Percentiles rank a stretch among this genome's conserved stretches.
Evolutionary conservation across 2,797 vertebrate species (phyloP).

Genomic region (Peromyscus attwateri): DNA sequence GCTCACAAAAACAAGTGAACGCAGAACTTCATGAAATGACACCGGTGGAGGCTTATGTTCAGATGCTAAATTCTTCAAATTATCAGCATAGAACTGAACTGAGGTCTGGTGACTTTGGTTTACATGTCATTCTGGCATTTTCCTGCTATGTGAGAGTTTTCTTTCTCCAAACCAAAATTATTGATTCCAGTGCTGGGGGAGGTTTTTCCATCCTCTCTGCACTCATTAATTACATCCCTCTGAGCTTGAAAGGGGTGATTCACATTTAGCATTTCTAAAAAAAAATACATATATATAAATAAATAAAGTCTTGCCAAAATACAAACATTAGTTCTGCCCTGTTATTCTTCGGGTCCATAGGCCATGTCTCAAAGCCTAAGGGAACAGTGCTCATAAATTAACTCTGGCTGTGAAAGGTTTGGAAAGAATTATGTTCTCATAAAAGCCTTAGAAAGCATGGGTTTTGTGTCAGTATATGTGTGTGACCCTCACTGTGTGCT

Average conservation of each 20-base stretch:
- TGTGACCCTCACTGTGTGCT: constrained; percentile 78
- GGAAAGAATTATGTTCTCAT: constrained; percentile 79
- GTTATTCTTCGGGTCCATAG: constrained; percentile 80
- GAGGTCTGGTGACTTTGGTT: not conserved
- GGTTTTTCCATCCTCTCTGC: constrained; percentile 57
- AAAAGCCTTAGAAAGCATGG: constrained; percentile 78
- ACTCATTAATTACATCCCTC: constrained; percentile 81
- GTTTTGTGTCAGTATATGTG: constrained; percentile 75
- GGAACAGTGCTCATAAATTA: constrained; percentile 82
- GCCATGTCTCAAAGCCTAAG: constrained; percentile 77
- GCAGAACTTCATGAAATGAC: not conserved
- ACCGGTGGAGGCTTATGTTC: not conserved
- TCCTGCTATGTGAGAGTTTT: constrained; percentile 35
- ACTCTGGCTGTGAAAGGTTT: constrained; percentile 78
- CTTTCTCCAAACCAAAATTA: constrained; percentile 58
- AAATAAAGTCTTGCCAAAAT: constrained; percentile 82
- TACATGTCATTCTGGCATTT: constrained; percentile 39
- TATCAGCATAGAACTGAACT: not conserved
- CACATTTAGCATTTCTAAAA: constrained; percentile 75
- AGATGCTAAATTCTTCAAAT: not conserved
- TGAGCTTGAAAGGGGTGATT: constrained; percentile 78
- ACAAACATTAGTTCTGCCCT: constrained; percentile 83
- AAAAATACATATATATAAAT: constrained; percentile 73
- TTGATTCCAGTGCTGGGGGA: constrained; percentile 44
- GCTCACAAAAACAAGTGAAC: not conserved